Conservation (phyloP, 1,140 invertebrate species). For the Anastatus disparis region DNA sequence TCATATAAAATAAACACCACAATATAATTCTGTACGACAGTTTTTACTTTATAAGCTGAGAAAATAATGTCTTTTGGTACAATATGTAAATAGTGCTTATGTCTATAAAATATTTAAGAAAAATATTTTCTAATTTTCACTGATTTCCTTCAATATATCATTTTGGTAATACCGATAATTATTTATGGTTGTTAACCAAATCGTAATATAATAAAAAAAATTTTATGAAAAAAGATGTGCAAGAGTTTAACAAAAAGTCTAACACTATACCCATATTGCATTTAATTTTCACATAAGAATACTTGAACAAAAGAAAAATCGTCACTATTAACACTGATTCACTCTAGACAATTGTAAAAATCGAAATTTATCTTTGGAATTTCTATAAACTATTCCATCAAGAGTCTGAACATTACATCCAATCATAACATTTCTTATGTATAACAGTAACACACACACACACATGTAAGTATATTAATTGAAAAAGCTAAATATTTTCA, state of each 20-base stretch:
- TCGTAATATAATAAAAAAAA: conserved; percentile 12
- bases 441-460: too few species aligned
- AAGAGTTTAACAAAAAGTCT: neutral
- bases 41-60: conserved; percentile 26
- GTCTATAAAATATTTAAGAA: conserved; percentile 31
- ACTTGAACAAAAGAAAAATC: neutral
- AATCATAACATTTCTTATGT: conserved; percentile 15
- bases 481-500: too few species aligned
- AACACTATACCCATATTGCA: conserved; percentile 1
- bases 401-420: neutral
- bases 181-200: neutral
- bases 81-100: conserved; percentile 37
- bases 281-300: conserved; percentile 13
- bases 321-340: neutral
- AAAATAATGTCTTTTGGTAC: conserved; percentile 34
- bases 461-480: too few species aligned
- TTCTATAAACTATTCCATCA: neutral
- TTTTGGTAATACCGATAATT: conserved; percentile 18
- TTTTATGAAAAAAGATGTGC: neutral
- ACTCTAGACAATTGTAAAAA: neutral
- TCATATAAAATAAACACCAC: conserved; percentile 24
- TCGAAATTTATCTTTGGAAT: conserved; percentile 18
- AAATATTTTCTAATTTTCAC: conserved; percentile 26
- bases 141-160: conserved; percentile 16
- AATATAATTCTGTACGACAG: conserved; percentile 28